These are phyloP conservation scores for Aphidoletes aphidimyza DNA, from an alignment of 2,888 invertebrate species.

Conservation along the genomic window DNA sequence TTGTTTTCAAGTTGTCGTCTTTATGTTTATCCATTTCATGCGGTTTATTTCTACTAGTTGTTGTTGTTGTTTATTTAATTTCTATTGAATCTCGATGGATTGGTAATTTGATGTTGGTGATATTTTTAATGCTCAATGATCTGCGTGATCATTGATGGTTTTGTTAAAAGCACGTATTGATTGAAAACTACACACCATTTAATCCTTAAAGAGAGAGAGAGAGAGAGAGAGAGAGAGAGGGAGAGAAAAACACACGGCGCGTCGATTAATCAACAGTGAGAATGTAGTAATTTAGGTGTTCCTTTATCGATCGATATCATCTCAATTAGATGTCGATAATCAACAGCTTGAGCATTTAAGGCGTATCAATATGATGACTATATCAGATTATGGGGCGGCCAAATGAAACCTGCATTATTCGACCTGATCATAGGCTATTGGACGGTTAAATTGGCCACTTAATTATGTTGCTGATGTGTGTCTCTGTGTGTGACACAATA, in stretches of 20 bases:
- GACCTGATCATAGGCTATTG: not conserved
- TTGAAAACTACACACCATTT: too few species aligned
- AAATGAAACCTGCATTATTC: not conserved
- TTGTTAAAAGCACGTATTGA: too few species aligned
- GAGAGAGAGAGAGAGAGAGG: not conserved
- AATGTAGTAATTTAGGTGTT: slow-evolving; percentile 3
- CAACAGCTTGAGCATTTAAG: not conserved
- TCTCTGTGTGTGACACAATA: not conserved
- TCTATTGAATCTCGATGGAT: too few species aligned
- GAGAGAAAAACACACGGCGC: not conserved
- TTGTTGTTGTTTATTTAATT: not conserved
- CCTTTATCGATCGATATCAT: slow-evolving; percentile 33
- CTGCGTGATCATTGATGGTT: not conserved
- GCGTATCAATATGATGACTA: slow-evolving; percentile 4
- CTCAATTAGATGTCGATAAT: not conserved
- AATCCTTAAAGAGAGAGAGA: too few species aligned
- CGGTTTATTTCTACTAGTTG: not conserved
- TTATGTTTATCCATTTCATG: not conserved
- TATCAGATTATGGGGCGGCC: not conserved
- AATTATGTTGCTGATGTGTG: not conserved
- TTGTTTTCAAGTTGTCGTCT: slow-evolving; percentile 18
- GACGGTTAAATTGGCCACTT: not conserved
- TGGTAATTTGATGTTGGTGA: too few species aligned
- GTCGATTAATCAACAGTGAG: not conserved
- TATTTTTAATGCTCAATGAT: too few species aligned